These are phyloP conservation scores for Penaeus vannamei DNA, from an alignment of 1,140 invertebrate genomes.

Conservation along the genomic window DNA sequence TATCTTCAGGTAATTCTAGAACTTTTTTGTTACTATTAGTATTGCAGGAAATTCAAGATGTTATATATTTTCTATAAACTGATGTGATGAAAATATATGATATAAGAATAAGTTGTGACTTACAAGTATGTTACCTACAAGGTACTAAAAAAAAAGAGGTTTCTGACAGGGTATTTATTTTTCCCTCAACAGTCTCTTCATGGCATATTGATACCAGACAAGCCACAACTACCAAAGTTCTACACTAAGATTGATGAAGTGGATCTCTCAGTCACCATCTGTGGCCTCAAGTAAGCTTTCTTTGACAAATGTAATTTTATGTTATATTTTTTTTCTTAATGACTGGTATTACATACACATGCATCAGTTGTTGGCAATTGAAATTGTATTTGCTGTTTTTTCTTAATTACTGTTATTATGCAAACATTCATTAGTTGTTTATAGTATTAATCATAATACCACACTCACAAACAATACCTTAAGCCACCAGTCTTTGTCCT, in stretches of 20 bases:
- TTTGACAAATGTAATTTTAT: background rate
- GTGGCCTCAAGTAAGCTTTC: conserved; percentile 76
- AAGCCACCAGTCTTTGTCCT: background rate
- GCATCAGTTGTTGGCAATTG: background rate
- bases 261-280: conserved; percentile 92
- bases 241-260: conserved; percentile 94
- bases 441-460: too few species aligned
- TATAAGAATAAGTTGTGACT: too few species aligned
- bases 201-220: conserved; percentile 77
- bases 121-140: too few species aligned
- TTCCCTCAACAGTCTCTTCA: conserved; percentile 73
- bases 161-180: background rate
- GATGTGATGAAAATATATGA: too few species aligned
- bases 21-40: background rate
- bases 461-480: too few species aligned
- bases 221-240: conserved; percentile 89
- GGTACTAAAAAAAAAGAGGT: too few species aligned
- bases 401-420: too few species aligned
- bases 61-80: too few species aligned
- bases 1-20: conserved; percentile 83
- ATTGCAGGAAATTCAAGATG: background rate
- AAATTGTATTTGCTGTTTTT: background rate
- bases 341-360: background rate
- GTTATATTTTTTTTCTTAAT: background rate
- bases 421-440: too few species aligned